Evolutionary conservation across 2,888 invertebrate species (phyloP).

Genomic region (Petrolisthes cinctipes): DNA sequence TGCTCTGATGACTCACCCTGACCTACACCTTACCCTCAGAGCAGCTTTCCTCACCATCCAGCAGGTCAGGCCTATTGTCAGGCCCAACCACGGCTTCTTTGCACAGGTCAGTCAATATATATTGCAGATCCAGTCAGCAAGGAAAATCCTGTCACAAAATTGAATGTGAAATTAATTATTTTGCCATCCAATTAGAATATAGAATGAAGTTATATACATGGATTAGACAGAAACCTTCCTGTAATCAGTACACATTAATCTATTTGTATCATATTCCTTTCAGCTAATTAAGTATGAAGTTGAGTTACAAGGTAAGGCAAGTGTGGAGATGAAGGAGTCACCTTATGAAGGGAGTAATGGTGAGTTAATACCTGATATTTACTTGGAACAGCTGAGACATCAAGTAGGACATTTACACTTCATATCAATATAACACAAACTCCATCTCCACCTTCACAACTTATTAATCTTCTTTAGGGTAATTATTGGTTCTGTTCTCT

Average conservation of each 20-base stretch:
- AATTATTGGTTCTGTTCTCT: no score
- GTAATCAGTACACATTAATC: neutral
- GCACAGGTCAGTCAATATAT: conserved; percentile 29
- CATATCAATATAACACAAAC: no score
- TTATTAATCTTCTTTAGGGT: no score
- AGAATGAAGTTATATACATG: no score
- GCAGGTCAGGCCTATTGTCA: conserved; percentile 32
- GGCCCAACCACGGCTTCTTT: conserved; percentile 51
- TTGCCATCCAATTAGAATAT: no score
- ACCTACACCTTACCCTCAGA: conserved; percentile 28
- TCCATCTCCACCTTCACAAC: no score
- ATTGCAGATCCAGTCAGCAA: no score
- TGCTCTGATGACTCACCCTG: conserved; percentile 28
- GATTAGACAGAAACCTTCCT: no score
- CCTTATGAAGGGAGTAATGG: neutral
- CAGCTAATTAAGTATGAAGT: conserved; percentile 13
- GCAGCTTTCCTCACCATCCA: conserved; percentile 35
- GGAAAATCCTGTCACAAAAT: no score
- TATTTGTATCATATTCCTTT: neutral
- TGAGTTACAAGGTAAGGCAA: conserved; percentile 20
- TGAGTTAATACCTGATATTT: conserved; percentile 26
- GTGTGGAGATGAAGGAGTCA: conserved; percentile 9
- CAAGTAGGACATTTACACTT: no score
- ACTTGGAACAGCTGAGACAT: conserved; percentile 26
- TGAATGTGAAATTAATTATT: no score